Percentiles rank a stretch among this genome's conserved stretches.
phyloP scores from a whole-genome alignment of 2,113 vertebrate genomes.

The Siphamia tubifer region DNA sequence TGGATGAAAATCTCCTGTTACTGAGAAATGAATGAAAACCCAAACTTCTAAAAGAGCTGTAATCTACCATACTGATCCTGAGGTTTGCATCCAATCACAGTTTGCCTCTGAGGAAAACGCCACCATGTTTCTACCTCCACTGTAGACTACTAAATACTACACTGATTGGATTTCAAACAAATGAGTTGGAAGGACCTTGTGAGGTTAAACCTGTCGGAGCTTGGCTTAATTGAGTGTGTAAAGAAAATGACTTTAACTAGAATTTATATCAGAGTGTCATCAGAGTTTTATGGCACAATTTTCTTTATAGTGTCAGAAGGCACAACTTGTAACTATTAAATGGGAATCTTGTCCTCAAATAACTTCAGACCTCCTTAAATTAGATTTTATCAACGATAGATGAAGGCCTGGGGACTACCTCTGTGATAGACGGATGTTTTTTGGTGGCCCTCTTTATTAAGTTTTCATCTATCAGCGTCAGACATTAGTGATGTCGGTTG shows the following conservation, averaged over 20 bases:
- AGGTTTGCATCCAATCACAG: neutral
- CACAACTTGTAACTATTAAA: slow-evolving; percentile 34
- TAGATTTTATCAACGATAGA: slow-evolving; percentile 12
- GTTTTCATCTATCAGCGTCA: slow-evolving; percentile 15
- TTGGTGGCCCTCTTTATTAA: slow-evolving; percentile 5
- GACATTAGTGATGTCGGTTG: slow-evolving; percentile 19
- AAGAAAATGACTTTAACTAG: slow-evolving; percentile 26
- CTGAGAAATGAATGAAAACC: no score
- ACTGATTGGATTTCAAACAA: slow-evolving; percentile 22
- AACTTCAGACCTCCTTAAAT: slow-evolving; percentile 37
- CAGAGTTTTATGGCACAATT: slow-evolving; percentile 49
- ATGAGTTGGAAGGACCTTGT: slow-evolving; percentile 24
- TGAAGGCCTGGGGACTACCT: neutral
- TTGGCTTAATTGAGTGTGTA: slow-evolving; percentile 41
- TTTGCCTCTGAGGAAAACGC: neutral
- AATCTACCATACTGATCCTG: neutral
- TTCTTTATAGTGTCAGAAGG: slow-evolving; percentile 45
- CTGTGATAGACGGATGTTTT: neutral
- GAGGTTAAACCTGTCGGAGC: slow-evolving; percentile 27
- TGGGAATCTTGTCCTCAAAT: slow-evolving; percentile 46
- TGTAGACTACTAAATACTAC: slow-evolving; percentile 16
- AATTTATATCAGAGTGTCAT: slow-evolving; percentile 42
- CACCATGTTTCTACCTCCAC: neutral
- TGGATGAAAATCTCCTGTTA: neutral
- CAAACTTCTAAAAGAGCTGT: neutral